Base-by-base conservation (phyloP, 2,113 vertebrate species). In the Cochlearius cochlearius region DNA sequence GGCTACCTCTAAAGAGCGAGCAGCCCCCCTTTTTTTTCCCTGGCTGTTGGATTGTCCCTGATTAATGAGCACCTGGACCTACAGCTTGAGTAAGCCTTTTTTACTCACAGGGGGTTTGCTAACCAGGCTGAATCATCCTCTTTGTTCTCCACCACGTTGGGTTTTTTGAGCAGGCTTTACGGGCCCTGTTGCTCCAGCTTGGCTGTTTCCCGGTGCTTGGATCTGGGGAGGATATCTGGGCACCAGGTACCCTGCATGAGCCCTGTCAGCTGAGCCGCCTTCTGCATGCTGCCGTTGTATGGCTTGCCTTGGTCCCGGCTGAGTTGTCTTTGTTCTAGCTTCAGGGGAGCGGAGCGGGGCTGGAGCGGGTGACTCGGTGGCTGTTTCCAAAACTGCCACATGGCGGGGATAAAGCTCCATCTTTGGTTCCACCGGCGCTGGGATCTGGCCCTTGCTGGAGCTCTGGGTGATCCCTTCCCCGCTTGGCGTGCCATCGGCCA, bases 361-460 rank as follows among this genome's bases (percentile, higher is more conserved):
- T 9, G 2, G 17, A 84, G 81, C 3, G 1, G 52, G 60, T 34
- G 53, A 29, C 45, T 12, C 12, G 14, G 68, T 45, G 85, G 56
- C 81, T 75, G 34, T 92, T 68, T 45, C 89, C 49, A 38, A 22
- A 85, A 13, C 72, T 55, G 8, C 80, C 88, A 25, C 15, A 0
- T 1, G 72, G 60, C 4, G 82, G 92, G 45, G 72, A 86, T 52
- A 4, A 14, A 71, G 43, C 82, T 88, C 90, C 20, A 9, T 43
- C 59, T 50, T 32, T 0, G 7, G 20, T n/a, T 14, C 36, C 30
- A 3, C 32, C 5, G 4, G 36, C 1, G 7, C 50, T 34, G 49
- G 36, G 29, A 7, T 34, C 58, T 15, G 43, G 38, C 53, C 30
- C 59, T 20, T 19, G 73, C 55, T n/a, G 50, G 68, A 76, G 59